These are phyloP conservation scores for Nettapus auritus DNA, from an alignment of 2,113 vertebrate species.

Conservation along the genomic window DNA sequence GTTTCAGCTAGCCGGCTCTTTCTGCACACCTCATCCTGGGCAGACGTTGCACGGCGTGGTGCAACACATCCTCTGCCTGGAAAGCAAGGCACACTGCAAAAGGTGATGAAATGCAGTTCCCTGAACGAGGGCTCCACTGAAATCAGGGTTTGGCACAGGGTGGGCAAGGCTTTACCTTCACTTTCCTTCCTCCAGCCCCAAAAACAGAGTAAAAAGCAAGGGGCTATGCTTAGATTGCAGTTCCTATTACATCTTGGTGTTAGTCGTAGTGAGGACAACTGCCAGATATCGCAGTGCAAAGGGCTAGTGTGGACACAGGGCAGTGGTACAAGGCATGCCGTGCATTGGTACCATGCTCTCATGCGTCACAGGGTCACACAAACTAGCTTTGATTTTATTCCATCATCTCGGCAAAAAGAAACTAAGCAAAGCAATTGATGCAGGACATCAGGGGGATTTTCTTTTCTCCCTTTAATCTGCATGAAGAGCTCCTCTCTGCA, in stretches of 20 bases:
- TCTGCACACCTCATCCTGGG: background rate
- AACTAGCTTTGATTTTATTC: background rate
- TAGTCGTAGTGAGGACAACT: background rate
- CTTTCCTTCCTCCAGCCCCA: background rate
- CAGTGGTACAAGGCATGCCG: background rate
- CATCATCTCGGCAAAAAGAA: background rate
- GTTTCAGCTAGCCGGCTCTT: background rate
- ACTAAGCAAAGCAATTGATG: background rate
- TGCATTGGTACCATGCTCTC: background rate
- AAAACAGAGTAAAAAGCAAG: background rate
- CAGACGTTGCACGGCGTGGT: background rate
- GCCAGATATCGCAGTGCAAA: background rate
- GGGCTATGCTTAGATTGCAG: background rate
- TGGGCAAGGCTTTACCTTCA: background rate
- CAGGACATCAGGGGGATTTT: background rate
- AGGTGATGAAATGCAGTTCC: background rate
- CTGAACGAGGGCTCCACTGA: background rate
- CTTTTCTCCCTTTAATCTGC: background rate
- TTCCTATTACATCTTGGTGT: background rate
- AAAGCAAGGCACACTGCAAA: background rate
- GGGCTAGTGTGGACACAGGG: background rate
- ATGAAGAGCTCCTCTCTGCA: background rate
- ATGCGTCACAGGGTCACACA: rapidly evolving
- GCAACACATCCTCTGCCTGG: background rate
- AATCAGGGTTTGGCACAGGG: background rate